Evolutionary conservation across 1,140 invertebrate genomes (phyloP).

Genomic region (Formica selysi): DNA sequence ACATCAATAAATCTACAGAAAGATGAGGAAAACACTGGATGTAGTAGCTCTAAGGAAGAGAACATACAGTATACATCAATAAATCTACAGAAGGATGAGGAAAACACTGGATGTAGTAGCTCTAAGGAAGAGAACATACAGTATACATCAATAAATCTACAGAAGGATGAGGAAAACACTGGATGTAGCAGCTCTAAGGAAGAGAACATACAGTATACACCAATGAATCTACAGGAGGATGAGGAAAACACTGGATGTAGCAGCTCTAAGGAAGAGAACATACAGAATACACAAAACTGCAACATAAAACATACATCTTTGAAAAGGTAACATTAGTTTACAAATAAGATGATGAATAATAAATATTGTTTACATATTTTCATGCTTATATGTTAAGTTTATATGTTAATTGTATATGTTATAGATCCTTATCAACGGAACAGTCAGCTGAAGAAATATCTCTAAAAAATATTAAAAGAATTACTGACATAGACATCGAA

Average conservation of each 20-base stretch:
- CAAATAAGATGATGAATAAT: not conserved
- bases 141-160: not conserved
- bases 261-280: not conserved
- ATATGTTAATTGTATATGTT: not conserved
- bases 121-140: not conserved
- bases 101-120: no score
- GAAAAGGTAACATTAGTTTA: not conserved
- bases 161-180: no score
- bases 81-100: no score
- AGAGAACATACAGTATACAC: no score
- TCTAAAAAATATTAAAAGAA: not conserved
- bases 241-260: no score
- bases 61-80: no score
- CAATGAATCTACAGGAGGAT: no score
- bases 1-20: no score
- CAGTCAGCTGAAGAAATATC: not conserved
- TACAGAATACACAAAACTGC: not conserved
- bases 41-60: no score
- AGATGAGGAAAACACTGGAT: no score
- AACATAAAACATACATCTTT: not conserved
- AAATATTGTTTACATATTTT: not conserved
- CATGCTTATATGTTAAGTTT: not conserved
- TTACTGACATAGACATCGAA: not conserved
- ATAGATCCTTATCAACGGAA: constrained; percentile 7
- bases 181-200: no score